phyloP scores from a whole-genome alignment of 2,113 vertebrate species.

The Lepisosteus osseus region DNA sequence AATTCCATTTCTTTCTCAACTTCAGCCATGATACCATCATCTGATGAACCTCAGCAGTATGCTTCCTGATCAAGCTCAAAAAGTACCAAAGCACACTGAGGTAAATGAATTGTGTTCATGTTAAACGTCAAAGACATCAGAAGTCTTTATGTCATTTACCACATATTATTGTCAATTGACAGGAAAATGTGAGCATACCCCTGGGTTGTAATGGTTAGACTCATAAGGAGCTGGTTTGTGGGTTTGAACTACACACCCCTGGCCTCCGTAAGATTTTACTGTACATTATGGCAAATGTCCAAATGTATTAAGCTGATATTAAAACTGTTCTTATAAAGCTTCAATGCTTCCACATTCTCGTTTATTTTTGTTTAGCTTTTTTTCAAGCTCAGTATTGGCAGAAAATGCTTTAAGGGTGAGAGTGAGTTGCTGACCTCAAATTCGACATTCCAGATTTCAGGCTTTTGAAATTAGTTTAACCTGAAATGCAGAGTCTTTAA shows the following conservation, averaged over 20 bases:
- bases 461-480: conserved; percentile 45
- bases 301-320: conserved; percentile 26
- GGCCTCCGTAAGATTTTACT: neutral
- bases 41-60: too few relatives aligned
- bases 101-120: too few relatives aligned
- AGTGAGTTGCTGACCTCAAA: conserved; percentile 44
- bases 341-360: conserved; percentile 25
- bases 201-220: conserved; percentile 43
- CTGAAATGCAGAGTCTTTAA: conserved; percentile 29
- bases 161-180: conserved; percentile 30
- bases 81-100: too few relatives aligned
- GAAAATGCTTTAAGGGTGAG: conserved; percentile 49
- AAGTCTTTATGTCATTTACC: too few relatives aligned
- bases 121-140: too few relatives aligned
- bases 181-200: conserved; percentile 36
- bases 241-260: conserved; percentile 28
- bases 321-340: conserved; percentile 36
- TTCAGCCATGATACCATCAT: too few relatives aligned
- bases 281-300: conserved; percentile 8
- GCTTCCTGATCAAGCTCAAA: too few relatives aligned
- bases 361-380: conserved; percentile 35
- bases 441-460: conserved; percentile 48
- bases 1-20: too few relatives aligned
- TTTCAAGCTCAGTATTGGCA: conserved; percentile 48
- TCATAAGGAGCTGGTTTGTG: conserved; percentile 48